Evolutionary conservation across 2,888 invertebrate species (phyloP).

Genomic region (Boloria selene): DNA sequence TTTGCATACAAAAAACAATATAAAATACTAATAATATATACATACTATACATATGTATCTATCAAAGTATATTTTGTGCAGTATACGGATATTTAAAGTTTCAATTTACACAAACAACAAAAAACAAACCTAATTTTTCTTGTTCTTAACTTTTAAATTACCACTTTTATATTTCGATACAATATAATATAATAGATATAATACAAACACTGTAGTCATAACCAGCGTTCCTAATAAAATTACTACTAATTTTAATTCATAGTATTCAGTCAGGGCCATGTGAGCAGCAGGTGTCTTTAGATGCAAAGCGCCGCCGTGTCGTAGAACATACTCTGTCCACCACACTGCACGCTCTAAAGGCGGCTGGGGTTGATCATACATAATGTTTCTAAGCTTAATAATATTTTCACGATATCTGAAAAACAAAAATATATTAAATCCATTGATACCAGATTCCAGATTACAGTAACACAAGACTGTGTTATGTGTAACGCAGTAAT

Average conservation of each 20-base stretch:
- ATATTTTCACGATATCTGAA: conserved; percentile 44
- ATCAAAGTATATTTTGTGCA: no score
- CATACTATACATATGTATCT: no score
- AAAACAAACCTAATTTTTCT: neutral
- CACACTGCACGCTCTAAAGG: conserved; percentile 66
- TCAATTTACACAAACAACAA: no score
- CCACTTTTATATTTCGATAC: neutral
- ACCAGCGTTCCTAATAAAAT: conserved; percentile 17
- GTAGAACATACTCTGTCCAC: conserved; percentile 70
- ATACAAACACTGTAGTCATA: neutral
- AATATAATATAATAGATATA: conserved; percentile 20
- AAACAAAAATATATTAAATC: neutral
- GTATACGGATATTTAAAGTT: no score
- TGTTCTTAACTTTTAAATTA: neutral
- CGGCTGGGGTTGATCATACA: conserved; percentile 60
- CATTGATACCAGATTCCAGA: no score
- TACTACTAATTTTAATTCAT: conserved; percentile 43
- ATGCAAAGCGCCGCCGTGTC: conserved; percentile 57
- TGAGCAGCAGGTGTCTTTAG: conserved; percentile 47
- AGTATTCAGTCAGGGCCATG: conserved; percentile 47
- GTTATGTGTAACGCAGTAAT: no score
- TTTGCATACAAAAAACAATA: no score
- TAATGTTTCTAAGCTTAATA: conserved; percentile 46
- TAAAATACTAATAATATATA: no score
- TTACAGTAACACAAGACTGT: no score